Conservation (phyloP, 2,113 vertebrate genomes). For the Nothoprocta pentlandii region DNA sequence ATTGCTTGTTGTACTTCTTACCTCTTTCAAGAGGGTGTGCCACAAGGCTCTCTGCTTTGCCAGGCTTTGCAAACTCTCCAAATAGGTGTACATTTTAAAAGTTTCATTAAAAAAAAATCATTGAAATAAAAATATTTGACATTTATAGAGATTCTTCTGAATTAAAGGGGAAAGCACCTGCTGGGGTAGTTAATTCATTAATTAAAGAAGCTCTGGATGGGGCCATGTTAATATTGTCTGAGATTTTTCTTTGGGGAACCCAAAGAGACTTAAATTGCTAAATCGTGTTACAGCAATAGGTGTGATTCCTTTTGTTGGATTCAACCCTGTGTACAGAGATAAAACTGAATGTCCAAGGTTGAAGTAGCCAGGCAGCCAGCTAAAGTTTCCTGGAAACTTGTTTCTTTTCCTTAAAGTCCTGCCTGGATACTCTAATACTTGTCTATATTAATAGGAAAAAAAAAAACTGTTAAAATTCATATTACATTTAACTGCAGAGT, state of each 20-base stretch:
- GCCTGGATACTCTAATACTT: neutral
- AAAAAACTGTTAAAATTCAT: neutral
- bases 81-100: neutral
- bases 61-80: neutral
- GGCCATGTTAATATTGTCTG: neutral
- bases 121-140: neutral
- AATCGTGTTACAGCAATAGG: neutral
- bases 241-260: neutral
- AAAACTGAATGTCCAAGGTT: neutral
- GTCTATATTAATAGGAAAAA: neutral
- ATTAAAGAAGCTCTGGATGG: neutral
- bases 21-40: neutral
- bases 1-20: neutral
- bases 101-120: neutral
- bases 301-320: neutral
- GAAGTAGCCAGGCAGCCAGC: neutral
- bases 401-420: neutral
- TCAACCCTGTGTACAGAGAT: neutral
- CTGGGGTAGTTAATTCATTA: neutral
- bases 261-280: neutral
- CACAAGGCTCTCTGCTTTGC: neutral
- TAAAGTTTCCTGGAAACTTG: neutral
- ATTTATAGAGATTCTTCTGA: neutral
- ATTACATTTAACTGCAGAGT: slow-evolving; percentile 21
- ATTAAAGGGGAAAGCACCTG: neutral